phyloP scores from a whole-genome alignment of 2,888 invertebrate genomes.

The Ophion ellenae region DNA sequence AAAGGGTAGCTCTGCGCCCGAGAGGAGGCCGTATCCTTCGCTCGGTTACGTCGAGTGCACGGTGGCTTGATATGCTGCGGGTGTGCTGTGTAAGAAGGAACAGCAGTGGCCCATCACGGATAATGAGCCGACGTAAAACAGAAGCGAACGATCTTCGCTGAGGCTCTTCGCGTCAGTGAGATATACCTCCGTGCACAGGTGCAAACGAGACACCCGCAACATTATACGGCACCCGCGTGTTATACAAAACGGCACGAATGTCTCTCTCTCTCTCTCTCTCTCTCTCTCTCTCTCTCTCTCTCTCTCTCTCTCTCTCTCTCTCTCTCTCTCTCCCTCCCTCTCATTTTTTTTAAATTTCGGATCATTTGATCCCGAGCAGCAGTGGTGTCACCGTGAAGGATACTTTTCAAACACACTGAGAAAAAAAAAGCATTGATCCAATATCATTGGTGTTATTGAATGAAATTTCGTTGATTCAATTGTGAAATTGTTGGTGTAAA shows the following conservation, averaged over 20 bases:
- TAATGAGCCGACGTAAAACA: conserved; percentile 70
- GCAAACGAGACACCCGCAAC: conserved; percentile 70
- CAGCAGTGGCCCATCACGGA: conserved; percentile 61
- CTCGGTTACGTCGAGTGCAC: conserved; percentile 41
- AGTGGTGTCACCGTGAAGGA: too few species aligned
- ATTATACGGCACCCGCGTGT: conserved; percentile 61
- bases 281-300: too few species aligned
- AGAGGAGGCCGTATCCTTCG: conserved; percentile 32
- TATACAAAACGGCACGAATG: conserved; percentile 34
- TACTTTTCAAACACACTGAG: too few species aligned
- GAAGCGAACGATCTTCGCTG: conserved; percentile 66
- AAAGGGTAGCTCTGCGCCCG: conserved; percentile 55
- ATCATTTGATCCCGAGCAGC: too few species aligned
- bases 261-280: not conserved
- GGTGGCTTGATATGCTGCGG: conserved; percentile 36
- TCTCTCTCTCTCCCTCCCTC: too few species aligned
- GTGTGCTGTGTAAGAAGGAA: conserved; percentile 28
- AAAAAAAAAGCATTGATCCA: too few species aligned
- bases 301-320: too few species aligned
- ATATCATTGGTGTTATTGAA: too few species aligned
- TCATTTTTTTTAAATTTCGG: too few species aligned
- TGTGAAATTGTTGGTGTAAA: too few species aligned
- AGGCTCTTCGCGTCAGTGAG: conserved; percentile 53
- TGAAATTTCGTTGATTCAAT: too few species aligned
- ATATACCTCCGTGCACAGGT: conserved; percentile 64